A percentile compares a stretch with the other conserved stretches of the same genome.
These are phyloP conservation scores for Telenomus remus DNA, from an alignment of 1,140 invertebrate genomes.

Conservation along the genomic window DNA sequence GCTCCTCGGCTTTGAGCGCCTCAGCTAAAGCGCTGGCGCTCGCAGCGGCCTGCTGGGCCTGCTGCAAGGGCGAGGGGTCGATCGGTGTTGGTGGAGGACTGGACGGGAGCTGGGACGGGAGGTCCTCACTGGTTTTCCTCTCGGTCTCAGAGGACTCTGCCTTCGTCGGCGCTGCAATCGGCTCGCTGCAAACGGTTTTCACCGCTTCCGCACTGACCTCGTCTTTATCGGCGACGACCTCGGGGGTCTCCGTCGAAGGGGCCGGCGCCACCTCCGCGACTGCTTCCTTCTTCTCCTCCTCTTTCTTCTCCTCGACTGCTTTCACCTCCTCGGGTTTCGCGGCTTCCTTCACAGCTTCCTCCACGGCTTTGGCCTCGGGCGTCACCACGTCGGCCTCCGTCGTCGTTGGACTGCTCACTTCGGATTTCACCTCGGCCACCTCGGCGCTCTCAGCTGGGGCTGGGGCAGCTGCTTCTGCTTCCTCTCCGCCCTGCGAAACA, in stretches of 20 bases:
- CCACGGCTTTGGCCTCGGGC: constrained; percentile 44
- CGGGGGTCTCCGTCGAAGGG: constrained; percentile 39
- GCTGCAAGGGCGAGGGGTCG: constrained; percentile 72
- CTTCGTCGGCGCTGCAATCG: constrained; percentile 48
- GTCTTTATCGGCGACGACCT: constrained; percentile 63
- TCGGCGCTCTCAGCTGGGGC: constrained; percentile 45
- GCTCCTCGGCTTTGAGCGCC: constrained; percentile 62
- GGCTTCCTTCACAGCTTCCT: constrained; percentile 39
- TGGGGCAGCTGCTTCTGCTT: constrained; percentile 60
- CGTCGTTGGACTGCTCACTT: constrained; percentile 68
- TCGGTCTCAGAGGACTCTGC: constrained; percentile 60
- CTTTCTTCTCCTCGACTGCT: constrained; percentile 20
- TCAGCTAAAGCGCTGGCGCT: constrained; percentile 65
- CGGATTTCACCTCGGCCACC: constrained; percentile 67
- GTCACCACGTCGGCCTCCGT: constrained; percentile 60
- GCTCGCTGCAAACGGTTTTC: constrained; percentile 23
- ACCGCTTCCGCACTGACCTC: constrained; percentile 69
- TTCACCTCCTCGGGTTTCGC: constrained; percentile 60
- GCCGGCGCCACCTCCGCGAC: constrained; percentile 11
- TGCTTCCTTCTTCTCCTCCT: constrained; percentile 7
- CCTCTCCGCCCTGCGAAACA: constrained; percentile 69
- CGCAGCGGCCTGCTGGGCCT: constrained; percentile 70
- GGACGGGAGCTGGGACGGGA: constrained; percentile 69
- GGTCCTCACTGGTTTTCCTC: constrained; percentile 73
- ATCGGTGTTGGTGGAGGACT: constrained; percentile 74